Evolutionary conservation across 1,140 invertebrate species (phyloP).

Genomic region (Listronotus oregonensis): DNA sequence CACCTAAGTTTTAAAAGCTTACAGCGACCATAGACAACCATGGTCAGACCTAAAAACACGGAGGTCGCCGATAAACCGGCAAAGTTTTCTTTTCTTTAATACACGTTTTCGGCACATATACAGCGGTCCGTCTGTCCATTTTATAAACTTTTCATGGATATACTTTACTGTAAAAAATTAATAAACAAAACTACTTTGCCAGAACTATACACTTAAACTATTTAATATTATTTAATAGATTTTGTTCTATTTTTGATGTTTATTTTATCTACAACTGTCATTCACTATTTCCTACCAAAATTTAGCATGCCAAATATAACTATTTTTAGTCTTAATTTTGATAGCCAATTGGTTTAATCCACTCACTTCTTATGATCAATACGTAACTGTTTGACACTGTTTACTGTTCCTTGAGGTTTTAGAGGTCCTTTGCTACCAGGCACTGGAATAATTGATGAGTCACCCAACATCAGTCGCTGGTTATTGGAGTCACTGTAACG

Average conservation of each 20-base stretch:
- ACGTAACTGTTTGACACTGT: slow-evolving; percentile 81
- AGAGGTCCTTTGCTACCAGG: slow-evolving; percentile 76
- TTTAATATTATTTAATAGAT: neutral
- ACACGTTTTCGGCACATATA: too few species aligned
- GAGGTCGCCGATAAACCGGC: too few species aligned
- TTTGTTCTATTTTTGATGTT: neutral
- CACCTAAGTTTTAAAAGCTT: too few species aligned
- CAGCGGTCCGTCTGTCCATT: too few species aligned
- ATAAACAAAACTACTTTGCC: too few species aligned
- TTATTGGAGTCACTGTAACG: slow-evolving; percentile 85
- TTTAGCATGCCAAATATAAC: slow-evolving; percentile 36
- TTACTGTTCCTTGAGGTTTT: slow-evolving; percentile 83
- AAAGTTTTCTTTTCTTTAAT: too few species aligned
- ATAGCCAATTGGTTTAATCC: slow-evolving; percentile 37
- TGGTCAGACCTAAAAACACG: too few species aligned
- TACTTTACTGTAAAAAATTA: too few species aligned
- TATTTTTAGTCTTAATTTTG: slow-evolving; percentile 38
- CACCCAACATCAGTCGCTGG: slow-evolving; percentile 83
- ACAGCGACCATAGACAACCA: too few species aligned
- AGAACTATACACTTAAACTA: too few species aligned
- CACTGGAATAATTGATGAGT: slow-evolving; percentile 87
- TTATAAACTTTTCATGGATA: too few species aligned
- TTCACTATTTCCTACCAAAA: slow-evolving; percentile 13
- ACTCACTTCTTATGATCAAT: slow-evolving; percentile 84
- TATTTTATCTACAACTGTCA: neutral